Conservation (phyloP, 2,797 vertebrate genomes). For the Poeciliopsis presidionis region DNA sequence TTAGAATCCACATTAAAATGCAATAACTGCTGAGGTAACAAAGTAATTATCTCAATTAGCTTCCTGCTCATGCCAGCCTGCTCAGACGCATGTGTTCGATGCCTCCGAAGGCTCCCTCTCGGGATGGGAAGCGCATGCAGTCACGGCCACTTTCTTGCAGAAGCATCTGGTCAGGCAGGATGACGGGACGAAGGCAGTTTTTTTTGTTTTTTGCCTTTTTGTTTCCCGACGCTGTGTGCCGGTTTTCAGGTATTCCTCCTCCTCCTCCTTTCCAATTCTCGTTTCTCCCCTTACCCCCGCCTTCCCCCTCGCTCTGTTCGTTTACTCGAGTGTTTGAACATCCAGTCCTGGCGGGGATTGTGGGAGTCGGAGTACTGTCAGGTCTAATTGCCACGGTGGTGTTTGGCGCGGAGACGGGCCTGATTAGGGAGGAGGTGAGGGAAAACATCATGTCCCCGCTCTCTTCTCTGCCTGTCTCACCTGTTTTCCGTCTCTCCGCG, state of each 20-base stretch:
- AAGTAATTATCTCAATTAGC: conserved; percentile 78
- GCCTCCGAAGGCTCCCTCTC: conserved; percentile 51
- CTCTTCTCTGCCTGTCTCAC: conserved; percentile 59
- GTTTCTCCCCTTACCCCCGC: not conserved
- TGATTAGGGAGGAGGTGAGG: conserved; percentile 92
- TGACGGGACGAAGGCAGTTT: conserved; percentile 20
- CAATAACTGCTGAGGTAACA: conserved; percentile 70
- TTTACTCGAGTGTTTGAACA: conserved; percentile 72
- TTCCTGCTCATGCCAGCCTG: conserved; percentile 61
- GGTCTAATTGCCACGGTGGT: conserved; percentile 91
- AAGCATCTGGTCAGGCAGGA: conserved; percentile 62
- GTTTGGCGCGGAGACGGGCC: conserved; percentile 89
- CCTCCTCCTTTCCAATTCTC: conserved; percentile 2
- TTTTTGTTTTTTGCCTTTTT: conserved; percentile 38
- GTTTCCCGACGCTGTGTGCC: conserved; percentile 51
- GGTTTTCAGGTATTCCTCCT: conserved; percentile 51
- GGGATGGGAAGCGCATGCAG: conserved; percentile 53
- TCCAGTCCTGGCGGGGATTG: conserved; percentile 77
- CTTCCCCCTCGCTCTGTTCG: conserved; percentile 17
- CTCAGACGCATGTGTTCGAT: conserved; percentile 47
- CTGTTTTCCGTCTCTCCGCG: conserved; percentile 53
- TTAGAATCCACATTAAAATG: conserved; percentile 70
- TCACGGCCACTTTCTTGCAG: conserved; percentile 44
- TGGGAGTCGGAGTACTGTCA: conserved; percentile 88
- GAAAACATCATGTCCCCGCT: conserved; percentile 85